phyloP scores from a whole-genome alignment of 2,888 invertebrate species.

The Tiphia femorata region DNA sequence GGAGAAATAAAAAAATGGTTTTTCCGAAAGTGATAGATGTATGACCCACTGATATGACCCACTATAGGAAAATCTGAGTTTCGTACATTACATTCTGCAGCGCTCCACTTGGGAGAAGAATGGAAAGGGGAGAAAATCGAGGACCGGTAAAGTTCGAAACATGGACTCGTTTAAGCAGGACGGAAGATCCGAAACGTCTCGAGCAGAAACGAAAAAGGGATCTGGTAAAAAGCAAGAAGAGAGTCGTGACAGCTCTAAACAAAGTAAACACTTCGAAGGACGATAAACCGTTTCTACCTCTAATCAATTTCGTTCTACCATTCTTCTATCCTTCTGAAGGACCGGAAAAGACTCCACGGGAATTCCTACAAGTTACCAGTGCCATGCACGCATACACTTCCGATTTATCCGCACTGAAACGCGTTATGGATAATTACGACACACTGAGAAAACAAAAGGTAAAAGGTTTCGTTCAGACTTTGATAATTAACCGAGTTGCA shows the following conservation, averaged over 20 bases:
- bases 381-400: constrained; percentile 37
- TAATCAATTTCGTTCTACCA: no score
- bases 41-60: no score
- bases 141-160: not conserved
- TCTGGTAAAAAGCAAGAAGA: constrained; percentile 16
- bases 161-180: not conserved
- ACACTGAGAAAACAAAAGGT: constrained; percentile 18
- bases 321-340: no score
- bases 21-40: no score
- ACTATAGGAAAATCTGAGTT: no score
- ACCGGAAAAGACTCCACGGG: constrained; percentile 10
- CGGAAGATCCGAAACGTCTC: constrained; percentile 20
- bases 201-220: constrained; percentile 14
- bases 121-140: not conserved
- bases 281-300: constrained; percentile 4
- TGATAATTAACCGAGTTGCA: not conserved
- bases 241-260: constrained; percentile 18
- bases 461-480: not conserved
- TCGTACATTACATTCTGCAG: no score
- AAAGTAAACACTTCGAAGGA: constrained; percentile 14
- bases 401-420: constrained; percentile 36
- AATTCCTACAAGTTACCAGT: constrained; percentile 9
- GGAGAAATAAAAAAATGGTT: no score
- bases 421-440: constrained; percentile 43
- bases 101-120: not conserved